Evolutionary conservation across 2,888 invertebrate species (phyloP), one percentile per base, ranked within the genome.

Genomic region (Callimorpha dominula): DNA sequence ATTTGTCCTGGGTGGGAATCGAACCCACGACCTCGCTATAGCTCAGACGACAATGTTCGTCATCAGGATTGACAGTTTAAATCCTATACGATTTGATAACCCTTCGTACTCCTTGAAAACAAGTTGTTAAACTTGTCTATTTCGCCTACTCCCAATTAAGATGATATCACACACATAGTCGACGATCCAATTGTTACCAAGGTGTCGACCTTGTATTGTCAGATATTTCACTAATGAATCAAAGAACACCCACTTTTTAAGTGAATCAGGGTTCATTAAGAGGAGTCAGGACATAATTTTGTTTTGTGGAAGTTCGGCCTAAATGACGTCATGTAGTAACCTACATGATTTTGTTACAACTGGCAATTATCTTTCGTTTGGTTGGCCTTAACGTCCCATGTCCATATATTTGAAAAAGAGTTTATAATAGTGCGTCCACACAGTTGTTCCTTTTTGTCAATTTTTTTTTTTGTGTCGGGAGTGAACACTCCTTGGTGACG

Each of bases 121-220:
- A 64, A 70, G 46, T 31, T 40, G 7, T 52, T 49, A 49, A n/a
- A 65, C 54, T 17, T 52, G 20, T n/a, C 20, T 65, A 65, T 72
- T 54, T 76, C 81, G 78, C 85, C 83, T 83, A 85, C 83, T 77
- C 43, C 68, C 78, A 81, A 79, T 84, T 71, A 72, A 11, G 66
- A 77, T 82, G 84, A 87, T 81, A 81, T 87, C 86, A 86, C 73
- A 69, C 76, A 72, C 76, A 78, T 77, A 83, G 78, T 83, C 75
- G 78, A 31, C n/a, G n/a, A 73, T 64, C 71, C 85, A 84, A 85
- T 85, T 85, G 81, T 85, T 64, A 74, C 74, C 43, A 75, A 81
- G 84, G 83, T 82, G 86, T 74, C 70, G 82, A 77, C 84, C 85
- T 83, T 79, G 80, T 65, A 46, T 66, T 31, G 64, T n/a, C 52